phyloP scores from a whole-genome alignment of 2,888 invertebrate species.

The Acleris literana region DNA sequence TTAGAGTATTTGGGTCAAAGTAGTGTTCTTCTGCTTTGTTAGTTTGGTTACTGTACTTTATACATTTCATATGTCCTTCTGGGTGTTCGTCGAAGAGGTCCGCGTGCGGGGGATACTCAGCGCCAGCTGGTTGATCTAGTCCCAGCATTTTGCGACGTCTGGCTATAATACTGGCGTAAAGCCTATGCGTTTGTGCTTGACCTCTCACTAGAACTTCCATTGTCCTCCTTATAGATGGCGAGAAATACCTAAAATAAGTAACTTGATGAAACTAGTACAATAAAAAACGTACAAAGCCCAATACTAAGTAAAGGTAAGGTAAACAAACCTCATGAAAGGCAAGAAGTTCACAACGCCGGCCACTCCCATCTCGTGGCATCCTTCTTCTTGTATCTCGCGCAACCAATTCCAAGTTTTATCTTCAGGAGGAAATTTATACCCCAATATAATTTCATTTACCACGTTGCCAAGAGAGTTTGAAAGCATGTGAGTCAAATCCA shows the following conservation, averaged over 20 bases:
- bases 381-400: slow-evolving; percentile 91
- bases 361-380: slow-evolving; percentile 91
- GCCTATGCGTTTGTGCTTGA: slow-evolving; percentile 87
- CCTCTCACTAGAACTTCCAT: slow-evolving; percentile 87
- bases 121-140: slow-evolving; percentile 57
- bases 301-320: background rate
- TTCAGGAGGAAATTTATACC: slow-evolving; percentile 86
- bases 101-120: slow-evolving; percentile 58
- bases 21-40: slow-evolving; percentile 63
- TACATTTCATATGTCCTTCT: slow-evolving; percentile 70
- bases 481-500: slow-evolving; percentile 82
- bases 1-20: slow-evolving; percentile 70
- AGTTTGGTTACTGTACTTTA: slow-evolving; percentile 70
- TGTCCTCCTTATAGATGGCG: slow-evolving; percentile 84
- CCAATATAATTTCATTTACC: slow-evolving; percentile 90
- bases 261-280: background rate
- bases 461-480: slow-evolving; percentile 90
- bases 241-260: slow-evolving; percentile 80
- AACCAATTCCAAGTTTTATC: slow-evolving; percentile 91
- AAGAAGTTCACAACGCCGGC: slow-evolving; percentile 93
- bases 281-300: background rate
- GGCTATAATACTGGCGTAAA: slow-evolving; percentile 87
- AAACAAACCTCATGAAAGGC: slow-evolving; percentile 87
- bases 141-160: slow-evolving; percentile 74
- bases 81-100: slow-evolving; percentile 65